Evolutionary conservation across 2,888 invertebrate genomes (phyloP), one percentile per base, ranked within the genome.

Genomic region (Fissipunctia ypsillon): DNA sequence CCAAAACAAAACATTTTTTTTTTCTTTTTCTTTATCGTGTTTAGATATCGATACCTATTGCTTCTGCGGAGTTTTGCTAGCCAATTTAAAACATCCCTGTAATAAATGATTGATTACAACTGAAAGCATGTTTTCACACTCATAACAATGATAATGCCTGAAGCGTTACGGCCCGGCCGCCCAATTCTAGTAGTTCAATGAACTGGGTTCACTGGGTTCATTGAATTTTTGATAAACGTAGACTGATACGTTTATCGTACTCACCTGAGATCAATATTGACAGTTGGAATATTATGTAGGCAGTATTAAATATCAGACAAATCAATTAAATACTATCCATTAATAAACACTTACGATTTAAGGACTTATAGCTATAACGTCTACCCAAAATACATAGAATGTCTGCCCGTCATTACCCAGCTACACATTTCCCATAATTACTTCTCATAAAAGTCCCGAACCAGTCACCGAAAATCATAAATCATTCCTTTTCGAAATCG

Each of bases 401-500:
- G 19, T 56, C 31, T 25, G 25, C 7, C 48, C 25, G 28, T 50
- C 76, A 60, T 65, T 43, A 60, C 28, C 48, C n/a, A 43, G 56
- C 38, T 25, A 45, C 54, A 43, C 28, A 69, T 70, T 64, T 35
- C 57, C 67, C 2, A 60, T 68, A 80, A 73, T 67, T 38, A 67
- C 69, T 67, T 31, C 68, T 28, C 56, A 73, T 69, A 70, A 45
- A 68, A 43, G 61, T 68, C 65, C 41, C n/a, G 25, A 71, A 50
- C 3, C 68, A 66, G 57, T 59, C 81, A 84, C 54, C 52, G 25
- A 52, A 71, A 76, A 59, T 43, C 70, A 74, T 80, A 79, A 83
- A 86, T 73, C 72, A 74, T 65, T 78, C 72, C 64, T 48, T 71
- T 79, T 78, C 69, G 14, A 69, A 66, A 71, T 80, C 81, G 52